phyloP scores from a whole-genome alignment of 2,888 invertebrate species.

The Blomia tropicalis region DNA sequence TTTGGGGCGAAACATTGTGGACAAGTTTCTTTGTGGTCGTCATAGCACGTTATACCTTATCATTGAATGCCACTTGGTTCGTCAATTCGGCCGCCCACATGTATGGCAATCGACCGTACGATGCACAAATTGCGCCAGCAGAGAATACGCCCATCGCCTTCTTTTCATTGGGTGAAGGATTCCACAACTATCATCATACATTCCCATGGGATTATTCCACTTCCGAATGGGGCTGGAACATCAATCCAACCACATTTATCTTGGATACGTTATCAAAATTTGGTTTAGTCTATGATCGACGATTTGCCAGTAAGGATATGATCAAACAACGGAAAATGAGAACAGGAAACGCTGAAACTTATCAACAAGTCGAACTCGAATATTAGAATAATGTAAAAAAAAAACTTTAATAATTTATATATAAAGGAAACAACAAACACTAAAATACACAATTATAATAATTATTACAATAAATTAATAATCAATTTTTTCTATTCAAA shows the following conservation, averaged over 20 bases:
- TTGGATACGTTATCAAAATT: conserved; percentile 21
- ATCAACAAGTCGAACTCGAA: not conserved
- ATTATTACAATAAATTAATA: not conserved
- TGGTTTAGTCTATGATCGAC: conserved; percentile 21
- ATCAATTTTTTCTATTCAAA: not conserved
- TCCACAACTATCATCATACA: conserved; percentile 23
- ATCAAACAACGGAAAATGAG: conserved; percentile 13
- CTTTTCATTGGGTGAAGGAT: conserved; percentile 32
- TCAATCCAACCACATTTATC: conserved; percentile 23
- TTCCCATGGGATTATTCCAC: conserved; percentile 26
- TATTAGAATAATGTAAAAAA: not conserved
- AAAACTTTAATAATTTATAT: not conserved
- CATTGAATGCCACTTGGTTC: conserved; percentile 75
- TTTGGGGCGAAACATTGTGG: conserved; percentile 63
- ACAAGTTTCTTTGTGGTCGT: conserved; percentile 63
- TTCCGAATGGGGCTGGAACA: conserved; percentile 24
- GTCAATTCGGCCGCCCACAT: conserved; percentile 90
- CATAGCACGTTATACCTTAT: conserved; percentile 61
- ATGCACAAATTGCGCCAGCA: conserved; percentile 46
- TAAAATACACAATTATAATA: not conserved
- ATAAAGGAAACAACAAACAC: too few relatives aligned
- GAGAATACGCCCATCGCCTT: conserved; percentile 36
- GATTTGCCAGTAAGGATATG: conserved; percentile 19
- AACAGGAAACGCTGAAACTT: conserved; percentile 10
- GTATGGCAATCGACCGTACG: conserved; percentile 78